These are phyloP conservation scores for Tragelaphus scriptus DNA, from an alignment of 2,113 vertebrate genomes.

Conservation along the genomic window DNA sequence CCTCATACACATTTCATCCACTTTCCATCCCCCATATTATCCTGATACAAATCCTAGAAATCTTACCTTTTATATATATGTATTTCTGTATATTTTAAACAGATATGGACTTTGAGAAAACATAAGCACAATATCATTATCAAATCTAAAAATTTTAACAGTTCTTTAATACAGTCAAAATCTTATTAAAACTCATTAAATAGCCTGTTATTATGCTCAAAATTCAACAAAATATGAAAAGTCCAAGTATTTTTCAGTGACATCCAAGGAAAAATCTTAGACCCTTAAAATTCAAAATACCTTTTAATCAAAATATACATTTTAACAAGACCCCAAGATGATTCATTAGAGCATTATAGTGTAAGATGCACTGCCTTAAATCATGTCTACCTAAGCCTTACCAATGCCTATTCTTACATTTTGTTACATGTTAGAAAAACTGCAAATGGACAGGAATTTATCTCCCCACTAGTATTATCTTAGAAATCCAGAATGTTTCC, in stretches of 20 bases:
- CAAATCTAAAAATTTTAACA: background rate
- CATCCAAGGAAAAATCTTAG: background rate
- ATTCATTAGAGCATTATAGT: background rate
- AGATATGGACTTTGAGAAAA: background rate
- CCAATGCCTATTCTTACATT: background rate
- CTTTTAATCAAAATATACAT: background rate
- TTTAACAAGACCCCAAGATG: background rate
- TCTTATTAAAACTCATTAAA: background rate
- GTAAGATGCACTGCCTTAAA: background rate
- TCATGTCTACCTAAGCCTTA: background rate
- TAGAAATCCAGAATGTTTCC: background rate
- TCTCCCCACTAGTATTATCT: background rate
- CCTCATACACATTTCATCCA: background rate
- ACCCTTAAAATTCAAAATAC: conserved; percentile 13
- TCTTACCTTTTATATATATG: background rate
- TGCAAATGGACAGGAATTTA: background rate
- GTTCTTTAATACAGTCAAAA: conserved; percentile 31
- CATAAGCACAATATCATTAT: background rate
- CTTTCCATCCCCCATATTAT: background rate
- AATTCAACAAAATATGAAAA: conserved; percentile 11
- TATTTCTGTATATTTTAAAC: background rate
- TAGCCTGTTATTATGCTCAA: background rate
- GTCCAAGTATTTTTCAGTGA: background rate
- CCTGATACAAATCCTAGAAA: background rate
- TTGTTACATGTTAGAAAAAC: background rate